phyloP scores from a whole-genome alignment of 2,888 invertebrate species.

The Tachina grossa region DNA sequence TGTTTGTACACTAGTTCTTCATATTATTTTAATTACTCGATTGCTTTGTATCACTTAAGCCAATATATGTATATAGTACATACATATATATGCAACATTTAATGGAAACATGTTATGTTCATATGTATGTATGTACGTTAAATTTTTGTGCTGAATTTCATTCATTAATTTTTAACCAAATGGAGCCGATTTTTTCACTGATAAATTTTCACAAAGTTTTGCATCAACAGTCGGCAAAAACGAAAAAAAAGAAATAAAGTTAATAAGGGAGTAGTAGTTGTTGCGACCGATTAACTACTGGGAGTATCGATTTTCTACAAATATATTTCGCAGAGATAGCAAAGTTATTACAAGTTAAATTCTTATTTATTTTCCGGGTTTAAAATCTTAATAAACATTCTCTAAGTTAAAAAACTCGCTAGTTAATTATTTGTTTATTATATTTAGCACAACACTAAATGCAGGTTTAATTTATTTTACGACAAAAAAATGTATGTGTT shows the following conservation, averaged over 20 bases:
- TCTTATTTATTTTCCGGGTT: neutral
- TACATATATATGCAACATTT: neutral
- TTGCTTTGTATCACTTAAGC: neutral
- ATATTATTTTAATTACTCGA: constrained; percentile 35
- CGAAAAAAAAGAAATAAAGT: constrained; percentile 19
- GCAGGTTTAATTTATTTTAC: constrained; percentile 45
- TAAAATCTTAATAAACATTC: constrained; percentile 6
- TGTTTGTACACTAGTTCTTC: constrained; percentile 11
- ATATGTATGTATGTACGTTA: neutral
- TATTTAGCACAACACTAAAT: constrained; percentile 58
- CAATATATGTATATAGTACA: neutral
- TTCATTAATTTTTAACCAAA: constrained; percentile 1
- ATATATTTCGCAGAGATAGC: neutral
- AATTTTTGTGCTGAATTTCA: neutral
- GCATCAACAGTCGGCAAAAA: constrained; percentile 45
- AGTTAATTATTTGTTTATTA: constrained; percentile 20
- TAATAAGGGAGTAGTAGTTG: constrained; percentile 31
- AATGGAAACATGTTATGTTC: neutral
- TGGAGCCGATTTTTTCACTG: neutral
- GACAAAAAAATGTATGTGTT: constrained; percentile 37
- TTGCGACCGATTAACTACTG: constrained; percentile 14
- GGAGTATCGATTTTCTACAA: constrained; percentile 46
- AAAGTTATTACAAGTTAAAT: neutral
- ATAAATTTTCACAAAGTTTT: constrained; percentile 17
- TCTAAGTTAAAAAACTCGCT: neutral